phyloP scores from a whole-genome alignment of 2,113 vertebrate genomes.

The Petromus typicus region DNA sequence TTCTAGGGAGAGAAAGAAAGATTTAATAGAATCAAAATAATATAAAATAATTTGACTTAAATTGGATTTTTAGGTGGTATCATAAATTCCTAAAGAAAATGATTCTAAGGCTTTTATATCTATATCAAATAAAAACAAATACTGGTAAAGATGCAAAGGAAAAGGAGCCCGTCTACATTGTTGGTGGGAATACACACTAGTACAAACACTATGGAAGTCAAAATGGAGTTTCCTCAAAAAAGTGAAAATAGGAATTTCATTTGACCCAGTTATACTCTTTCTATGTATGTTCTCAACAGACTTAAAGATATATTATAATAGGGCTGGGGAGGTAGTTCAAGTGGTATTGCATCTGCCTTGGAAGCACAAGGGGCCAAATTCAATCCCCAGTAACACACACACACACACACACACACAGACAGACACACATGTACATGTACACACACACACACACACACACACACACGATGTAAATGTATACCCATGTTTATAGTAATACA shows the following conservation, averaged over 20 bases:
- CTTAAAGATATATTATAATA: not conserved
- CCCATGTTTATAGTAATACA: not conserved
- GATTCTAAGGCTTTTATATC: not conserved
- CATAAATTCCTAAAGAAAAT: not conserved
- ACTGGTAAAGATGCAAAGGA: not conserved
- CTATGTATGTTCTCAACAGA: not conserved
- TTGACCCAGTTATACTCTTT: not conserved
- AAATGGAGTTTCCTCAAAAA: not conserved
- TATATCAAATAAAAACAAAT: not conserved
- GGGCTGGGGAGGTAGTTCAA: no score
- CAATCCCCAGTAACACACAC: no score
- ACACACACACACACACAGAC: not conserved
- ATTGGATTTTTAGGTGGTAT: not conserved
- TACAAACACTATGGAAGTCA: not conserved
- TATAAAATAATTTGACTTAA: not conserved
- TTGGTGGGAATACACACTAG: not conserved
- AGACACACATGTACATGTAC: not conserved
- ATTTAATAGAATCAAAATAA: not conserved
- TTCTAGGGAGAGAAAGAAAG: not conserved
- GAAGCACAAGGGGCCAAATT: no score
- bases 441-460: not conserved
- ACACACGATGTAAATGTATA: not conserved
- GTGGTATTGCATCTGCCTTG: no score
- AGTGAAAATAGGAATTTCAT: not conserved
- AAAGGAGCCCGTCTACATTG: not conserved